These are phyloP conservation scores for Lucilia cuprina DNA, from an alignment of 1,140 invertebrate species.

Conservation along the genomic window DNA sequence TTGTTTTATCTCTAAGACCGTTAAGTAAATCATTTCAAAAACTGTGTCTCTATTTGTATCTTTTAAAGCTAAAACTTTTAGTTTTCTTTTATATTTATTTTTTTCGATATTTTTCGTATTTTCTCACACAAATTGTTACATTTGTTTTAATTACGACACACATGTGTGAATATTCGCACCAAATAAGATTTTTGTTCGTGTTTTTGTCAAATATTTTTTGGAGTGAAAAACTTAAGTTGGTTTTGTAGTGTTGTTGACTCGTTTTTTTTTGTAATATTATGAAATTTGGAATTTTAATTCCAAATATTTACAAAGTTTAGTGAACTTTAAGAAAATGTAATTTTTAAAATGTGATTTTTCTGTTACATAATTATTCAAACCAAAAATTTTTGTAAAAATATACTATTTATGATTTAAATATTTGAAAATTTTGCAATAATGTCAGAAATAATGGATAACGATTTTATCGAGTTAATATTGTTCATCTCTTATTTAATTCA, in stretches of 20 bases:
- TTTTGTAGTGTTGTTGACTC: background rate
- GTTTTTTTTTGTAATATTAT: background rate
- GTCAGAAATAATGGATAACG: too few relatives aligned
- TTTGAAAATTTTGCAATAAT: too few relatives aligned
- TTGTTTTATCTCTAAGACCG: background rate
- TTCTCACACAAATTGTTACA: slow-evolving; percentile 32
- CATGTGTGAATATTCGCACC: slow-evolving; percentile 32
- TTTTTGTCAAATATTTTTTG: background rate
- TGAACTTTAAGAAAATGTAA: too few relatives aligned
- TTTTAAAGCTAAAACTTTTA: background rate
- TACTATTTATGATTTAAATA: too few relatives aligned
- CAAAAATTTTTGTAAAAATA: too few relatives aligned
- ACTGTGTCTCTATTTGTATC: background rate
- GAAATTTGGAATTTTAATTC: background rate
- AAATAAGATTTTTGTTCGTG: background rate
- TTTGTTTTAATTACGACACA: slow-evolving; percentile 22
- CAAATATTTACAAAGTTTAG: too few relatives aligned
- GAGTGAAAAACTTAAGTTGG: background rate
- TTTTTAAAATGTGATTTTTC: too few relatives aligned
- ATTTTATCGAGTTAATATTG: too few relatives aligned
- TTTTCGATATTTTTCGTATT: background rate
- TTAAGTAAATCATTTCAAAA: background rate
- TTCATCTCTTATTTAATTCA: too few relatives aligned
- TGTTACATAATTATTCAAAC: too few relatives aligned
- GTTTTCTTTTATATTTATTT: background rate